phyloP scores from a whole-genome alignment of 2,888 invertebrate species.

The Anaspis maculata region DNA sequence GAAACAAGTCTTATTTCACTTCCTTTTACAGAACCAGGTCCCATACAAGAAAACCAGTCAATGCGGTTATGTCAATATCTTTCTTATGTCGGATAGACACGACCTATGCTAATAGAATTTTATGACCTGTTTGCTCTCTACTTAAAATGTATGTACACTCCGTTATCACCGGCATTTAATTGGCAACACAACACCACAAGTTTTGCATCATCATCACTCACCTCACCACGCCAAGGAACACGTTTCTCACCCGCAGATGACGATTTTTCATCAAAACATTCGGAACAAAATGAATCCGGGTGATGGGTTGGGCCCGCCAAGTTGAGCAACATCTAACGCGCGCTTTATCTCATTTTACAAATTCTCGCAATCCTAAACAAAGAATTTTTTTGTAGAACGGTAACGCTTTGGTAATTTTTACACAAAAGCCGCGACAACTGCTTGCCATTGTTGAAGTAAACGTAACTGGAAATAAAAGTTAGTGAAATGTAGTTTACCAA shows the following conservation, averaged over 20 bases:
- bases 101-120: constrained; percentile 20
- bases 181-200: no score
- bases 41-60: constrained; percentile 16
- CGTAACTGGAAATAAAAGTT: not conserved
- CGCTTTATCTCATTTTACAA: no score
- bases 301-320: no score
- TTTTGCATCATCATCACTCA: no score
- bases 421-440: no score
- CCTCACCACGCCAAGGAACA: no score
- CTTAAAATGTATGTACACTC: not conserved
- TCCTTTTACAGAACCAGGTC: constrained; percentile 12
- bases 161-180: not conserved
- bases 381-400: no score
- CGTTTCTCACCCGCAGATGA: no score
- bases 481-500: constrained; percentile 4
- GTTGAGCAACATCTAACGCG: no score
- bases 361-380: not conserved
- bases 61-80: constrained; percentile 20
- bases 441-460: no score
- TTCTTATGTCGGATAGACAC: constrained; percentile 15
- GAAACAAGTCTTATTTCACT: constrained; percentile 10
- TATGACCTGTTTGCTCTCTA: constrained; percentile 9
- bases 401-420: not conserved
- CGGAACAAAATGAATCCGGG: no score
- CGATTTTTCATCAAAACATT: no score